A percentile compares a stretch with the other conserved stretches of the same genome.
These are phyloP conservation scores for Drosophila borborema DNA, from an alignment of 2,888 invertebrate genomes.

Conservation along the genomic window DNA sequence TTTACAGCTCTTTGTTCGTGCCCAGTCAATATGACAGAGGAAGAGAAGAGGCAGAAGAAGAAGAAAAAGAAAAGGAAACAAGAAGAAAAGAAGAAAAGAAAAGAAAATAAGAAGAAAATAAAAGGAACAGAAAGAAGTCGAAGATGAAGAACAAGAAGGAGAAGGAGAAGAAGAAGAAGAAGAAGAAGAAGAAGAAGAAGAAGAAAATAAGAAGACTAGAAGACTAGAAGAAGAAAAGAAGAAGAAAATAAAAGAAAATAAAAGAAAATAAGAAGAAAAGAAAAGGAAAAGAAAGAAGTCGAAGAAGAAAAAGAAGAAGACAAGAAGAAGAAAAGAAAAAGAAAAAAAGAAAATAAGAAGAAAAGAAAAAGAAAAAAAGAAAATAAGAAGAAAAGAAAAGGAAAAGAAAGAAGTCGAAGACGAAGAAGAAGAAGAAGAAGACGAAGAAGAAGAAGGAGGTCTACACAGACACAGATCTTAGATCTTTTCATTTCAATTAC, in stretches of 20 bases:
- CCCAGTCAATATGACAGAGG: slow-evolving; percentile 72
- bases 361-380: not conserved
- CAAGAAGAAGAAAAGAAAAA: not conserved
- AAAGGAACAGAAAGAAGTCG: not conserved
- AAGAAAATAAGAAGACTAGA: not conserved
- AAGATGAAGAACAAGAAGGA: not conserved
- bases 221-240: not conserved
- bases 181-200: not conserved
- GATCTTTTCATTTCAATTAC: slow-evolving; percentile 28
- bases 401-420: not conserved
- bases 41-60: not conserved
- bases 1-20: slow-evolving; percentile 69
- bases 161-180: not conserved
- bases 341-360: not conserved
- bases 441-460: not conserved
- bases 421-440: not conserved
- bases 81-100: not conserved
- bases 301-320: not conserved
- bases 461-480: not conserved
- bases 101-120: not conserved
- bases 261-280: not conserved
- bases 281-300: not conserved
- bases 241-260: not conserved
- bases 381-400: not conserved
- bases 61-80: not conserved